These are phyloP conservation scores for Leuciscus idus DNA, from an alignment of 2,113 vertebrate genomes.

Conservation along the genomic window DNA sequence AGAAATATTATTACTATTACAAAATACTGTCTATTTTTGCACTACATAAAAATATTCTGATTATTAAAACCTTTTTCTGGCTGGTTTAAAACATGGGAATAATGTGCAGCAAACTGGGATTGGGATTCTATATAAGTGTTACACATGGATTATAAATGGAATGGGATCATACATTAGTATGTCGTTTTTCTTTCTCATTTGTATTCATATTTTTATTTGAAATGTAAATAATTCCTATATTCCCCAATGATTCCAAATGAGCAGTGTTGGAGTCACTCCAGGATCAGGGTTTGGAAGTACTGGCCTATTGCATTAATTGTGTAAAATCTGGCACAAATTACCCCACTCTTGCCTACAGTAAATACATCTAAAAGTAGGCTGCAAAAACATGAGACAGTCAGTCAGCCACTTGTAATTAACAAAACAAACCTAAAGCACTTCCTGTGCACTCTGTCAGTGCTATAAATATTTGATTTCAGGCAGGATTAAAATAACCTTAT, in stretches of 20 bases:
- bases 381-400: constrained; percentile 10
- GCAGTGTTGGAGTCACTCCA: constrained; percentile 6
- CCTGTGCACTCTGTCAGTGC: not conserved
- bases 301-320: not conserved
- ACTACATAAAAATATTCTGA: not conserved
- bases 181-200: not conserved
- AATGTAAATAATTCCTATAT: constrained; percentile 1
- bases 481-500: constrained; percentile 29
- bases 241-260: not conserved
- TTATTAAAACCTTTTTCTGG: not conserved
- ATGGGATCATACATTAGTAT: not conserved
- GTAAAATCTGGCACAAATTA: not conserved
- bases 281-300: not conserved
- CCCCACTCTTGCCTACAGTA: not conserved
- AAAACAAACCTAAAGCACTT: constrained; percentile 49
- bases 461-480: constrained; percentile 20
- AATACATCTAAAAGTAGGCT: not conserved
- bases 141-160: not conserved
- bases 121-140: too few species aligned
- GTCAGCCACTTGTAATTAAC: constrained; percentile 49
- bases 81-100: not conserved
- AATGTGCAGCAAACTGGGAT: not conserved
- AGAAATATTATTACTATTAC: not conserved
- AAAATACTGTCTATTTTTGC: not conserved
- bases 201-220: not conserved